A percentile compares a stretch with the other conserved stretches of the same genome.
These are phyloP conservation scores for Phasia obesa DNA, from an alignment of 2,888 invertebrate genomes.

Conservation along the genomic window DNA sequence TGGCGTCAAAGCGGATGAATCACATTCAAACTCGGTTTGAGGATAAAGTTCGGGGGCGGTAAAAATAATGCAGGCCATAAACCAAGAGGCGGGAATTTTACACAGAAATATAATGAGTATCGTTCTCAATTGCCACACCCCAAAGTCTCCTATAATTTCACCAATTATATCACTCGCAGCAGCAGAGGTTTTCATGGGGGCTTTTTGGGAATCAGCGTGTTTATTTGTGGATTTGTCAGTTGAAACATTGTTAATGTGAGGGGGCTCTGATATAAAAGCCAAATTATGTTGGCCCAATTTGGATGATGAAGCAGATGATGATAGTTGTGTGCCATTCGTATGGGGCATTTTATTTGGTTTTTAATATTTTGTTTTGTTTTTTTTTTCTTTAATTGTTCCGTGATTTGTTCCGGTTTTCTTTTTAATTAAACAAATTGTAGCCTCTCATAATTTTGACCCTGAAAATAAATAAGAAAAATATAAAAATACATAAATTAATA, in stretches of 20 bases:
- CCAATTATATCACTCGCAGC: slow-evolving; percentile 78
- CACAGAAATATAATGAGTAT: slow-evolving; percentile 82
- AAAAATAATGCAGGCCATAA: slow-evolving; percentile 83
- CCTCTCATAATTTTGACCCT: slow-evolving; percentile 51
- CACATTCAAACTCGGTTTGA: slow-evolving; percentile 77
- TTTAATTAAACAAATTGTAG: neutral
- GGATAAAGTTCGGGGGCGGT: slow-evolving; percentile 82
- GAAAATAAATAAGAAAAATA: slow-evolving; percentile 26
- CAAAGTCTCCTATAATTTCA: slow-evolving; percentile 81
- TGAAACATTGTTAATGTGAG: slow-evolving; percentile 5
- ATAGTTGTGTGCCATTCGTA: slow-evolving; percentile 51
- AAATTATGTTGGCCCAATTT: slow-evolving; percentile 72
- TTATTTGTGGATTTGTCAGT: slow-evolving; percentile 18
- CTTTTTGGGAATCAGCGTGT: neutral
- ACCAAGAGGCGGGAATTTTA: slow-evolving; percentile 83
- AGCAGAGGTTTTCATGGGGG: slow-evolving; percentile 19
- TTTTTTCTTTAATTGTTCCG: neutral
- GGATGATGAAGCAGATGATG: slow-evolving; percentile 72
- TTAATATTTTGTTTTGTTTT: neutral
- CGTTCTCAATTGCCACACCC: slow-evolving; percentile 82
- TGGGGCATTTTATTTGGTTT: slow-evolving; percentile 46
- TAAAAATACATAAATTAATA: slow-evolving; percentile 9
- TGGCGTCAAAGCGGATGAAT: slow-evolving; percentile 69
- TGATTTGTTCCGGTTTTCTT: neutral
- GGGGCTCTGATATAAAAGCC: slow-evolving; percentile 43